Evolutionary conservation across 2,888 invertebrate genomes (phyloP).

Genomic region (Apodemia hepburni): DNA sequence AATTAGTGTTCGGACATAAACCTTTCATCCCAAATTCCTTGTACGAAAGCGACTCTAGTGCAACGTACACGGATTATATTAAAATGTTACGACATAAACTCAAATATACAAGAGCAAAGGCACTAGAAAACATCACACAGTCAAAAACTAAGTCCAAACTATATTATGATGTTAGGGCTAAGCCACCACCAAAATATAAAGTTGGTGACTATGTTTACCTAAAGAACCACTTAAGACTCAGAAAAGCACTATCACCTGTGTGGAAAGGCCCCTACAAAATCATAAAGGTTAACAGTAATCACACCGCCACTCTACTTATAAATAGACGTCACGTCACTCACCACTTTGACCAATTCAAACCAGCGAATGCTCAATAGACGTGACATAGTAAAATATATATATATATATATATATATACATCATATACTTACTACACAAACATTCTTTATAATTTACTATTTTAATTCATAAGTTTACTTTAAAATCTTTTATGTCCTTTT

Average conservation of each 20-base stretch:
- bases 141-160: slow-evolving; percentile 10
- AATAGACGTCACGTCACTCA: background rate
- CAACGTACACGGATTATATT: background rate
- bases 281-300: background rate
- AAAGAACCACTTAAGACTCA: background rate
- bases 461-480: background rate
- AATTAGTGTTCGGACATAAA: background rate
- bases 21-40: background rate
- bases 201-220: background rate
- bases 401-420: background rate
- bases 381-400: background rate
- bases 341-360: slow-evolving; percentile 1
- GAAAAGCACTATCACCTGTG: background rate
- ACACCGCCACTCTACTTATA: background rate
- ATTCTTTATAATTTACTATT: background rate
- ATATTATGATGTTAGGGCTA: slow-evolving; percentile 1
- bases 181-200: slow-evolving; percentile 12
- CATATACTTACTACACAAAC: background rate
- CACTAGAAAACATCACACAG: background rate
- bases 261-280: slow-evolving; percentile 5
- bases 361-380: background rate
- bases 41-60: background rate
- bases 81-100: background rate
- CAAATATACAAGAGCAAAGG: background rate
- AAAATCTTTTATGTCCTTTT: background rate